phyloP scores from a whole-genome alignment of 2,888 invertebrate genomes.

The Drosophila koepferae region DNA sequence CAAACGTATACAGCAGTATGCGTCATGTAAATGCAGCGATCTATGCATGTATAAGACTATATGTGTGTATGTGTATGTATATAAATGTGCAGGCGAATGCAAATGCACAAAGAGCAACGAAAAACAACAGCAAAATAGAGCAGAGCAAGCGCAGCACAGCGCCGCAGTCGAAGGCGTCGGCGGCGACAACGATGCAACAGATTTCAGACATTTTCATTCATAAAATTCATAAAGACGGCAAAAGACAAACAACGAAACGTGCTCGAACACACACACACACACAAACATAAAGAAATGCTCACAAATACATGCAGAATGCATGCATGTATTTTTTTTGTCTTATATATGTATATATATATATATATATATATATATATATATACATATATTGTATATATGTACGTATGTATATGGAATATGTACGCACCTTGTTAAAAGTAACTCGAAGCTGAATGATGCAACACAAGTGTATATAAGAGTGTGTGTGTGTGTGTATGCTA shows the following conservation, averaged over 20 bases:
- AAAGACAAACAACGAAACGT: constrained; percentile 36
- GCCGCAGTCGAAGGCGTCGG: constrained; percentile 9
- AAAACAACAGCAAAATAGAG: constrained; percentile 11
- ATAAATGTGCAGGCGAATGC: constrained; percentile 27
- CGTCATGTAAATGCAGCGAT: constrained; percentile 18
- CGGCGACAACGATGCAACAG: constrained; percentile 36
- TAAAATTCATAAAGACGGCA: constrained; percentile 60
- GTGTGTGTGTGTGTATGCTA: neutral
- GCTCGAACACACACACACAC: constrained; percentile 11
- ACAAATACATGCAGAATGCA: neutral
- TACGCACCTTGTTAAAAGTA: constrained; percentile 11
- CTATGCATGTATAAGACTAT: neutral
- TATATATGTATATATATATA: too few species aligned
- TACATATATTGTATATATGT: neutral
- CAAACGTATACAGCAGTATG: constrained; percentile 11
- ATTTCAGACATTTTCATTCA: constrained; percentile 74
- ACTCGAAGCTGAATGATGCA: constrained; percentile 11
- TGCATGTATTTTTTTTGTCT: neutral
- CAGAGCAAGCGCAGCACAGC: neutral
- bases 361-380: too few species aligned
- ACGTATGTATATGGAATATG: neutral
- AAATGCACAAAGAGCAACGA: constrained; percentile 30
- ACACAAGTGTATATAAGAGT: constrained; percentile 3
- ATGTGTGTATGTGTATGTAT: neutral
- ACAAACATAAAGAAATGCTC: neutral